Conservation (phyloP, 2,113 vertebrate genomes). For the Seriola quinqueradiata region DNA sequence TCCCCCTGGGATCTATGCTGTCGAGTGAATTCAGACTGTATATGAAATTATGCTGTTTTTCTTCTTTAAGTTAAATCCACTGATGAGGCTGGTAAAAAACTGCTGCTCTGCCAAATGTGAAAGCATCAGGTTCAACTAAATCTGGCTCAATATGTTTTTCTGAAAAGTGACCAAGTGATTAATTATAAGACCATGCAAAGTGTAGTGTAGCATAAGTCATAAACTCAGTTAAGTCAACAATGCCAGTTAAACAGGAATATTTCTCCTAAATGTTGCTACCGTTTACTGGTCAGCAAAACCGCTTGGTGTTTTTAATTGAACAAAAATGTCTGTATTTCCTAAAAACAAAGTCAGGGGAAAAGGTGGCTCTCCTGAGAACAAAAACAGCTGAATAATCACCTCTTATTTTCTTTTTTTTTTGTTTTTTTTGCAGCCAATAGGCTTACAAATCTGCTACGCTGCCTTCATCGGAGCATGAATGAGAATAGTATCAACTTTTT, state of each 20-base stretch:
- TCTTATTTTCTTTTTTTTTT: too few relatives aligned
- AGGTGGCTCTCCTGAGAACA: too few relatives aligned
- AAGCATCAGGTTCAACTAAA: neutral
- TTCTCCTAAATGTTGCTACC: neutral
- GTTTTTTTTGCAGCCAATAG: too few relatives aligned
- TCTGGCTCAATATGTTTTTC: neutral
- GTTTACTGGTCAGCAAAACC: too few relatives aligned
- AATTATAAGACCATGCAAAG: neutral
- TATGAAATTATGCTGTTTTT: neutral
- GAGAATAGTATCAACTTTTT: neutral
- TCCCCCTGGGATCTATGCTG: neutral
- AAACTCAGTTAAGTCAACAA: neutral
- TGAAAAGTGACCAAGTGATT: neutral
- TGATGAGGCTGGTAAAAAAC: neutral
- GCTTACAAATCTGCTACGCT: too few relatives aligned
- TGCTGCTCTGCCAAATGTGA: neutral
- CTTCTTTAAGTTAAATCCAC: neutral
- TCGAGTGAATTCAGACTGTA: neutral
- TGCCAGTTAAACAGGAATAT: neutral
- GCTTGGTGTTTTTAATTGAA: too few relatives aligned
- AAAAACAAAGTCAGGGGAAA: too few relatives aligned
- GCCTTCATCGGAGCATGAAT: too few relatives aligned
- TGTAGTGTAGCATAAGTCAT: too few relatives aligned
- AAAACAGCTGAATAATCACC: too few relatives aligned
- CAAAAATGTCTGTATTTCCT: too few relatives aligned